phyloP scores from a whole-genome alignment of 1,140 invertebrate genomes.

The Cyrtorhinus lividipennis region DNA sequence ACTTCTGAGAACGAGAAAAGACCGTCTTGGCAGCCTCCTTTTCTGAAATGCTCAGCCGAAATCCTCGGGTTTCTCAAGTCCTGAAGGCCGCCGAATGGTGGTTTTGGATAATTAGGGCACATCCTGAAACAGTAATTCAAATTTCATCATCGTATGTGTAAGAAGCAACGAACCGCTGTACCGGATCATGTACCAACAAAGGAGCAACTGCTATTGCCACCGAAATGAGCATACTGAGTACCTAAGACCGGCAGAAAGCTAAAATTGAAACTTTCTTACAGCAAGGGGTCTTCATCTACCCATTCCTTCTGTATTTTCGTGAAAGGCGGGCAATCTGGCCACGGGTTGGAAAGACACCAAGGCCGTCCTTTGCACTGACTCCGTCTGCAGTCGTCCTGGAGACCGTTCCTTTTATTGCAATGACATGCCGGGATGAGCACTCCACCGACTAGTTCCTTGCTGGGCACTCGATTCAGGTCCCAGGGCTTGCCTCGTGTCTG shows the following conservation, averaged over 20 bases:
- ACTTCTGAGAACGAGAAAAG: neutral
- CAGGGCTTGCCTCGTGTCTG: conserved; percentile 14
- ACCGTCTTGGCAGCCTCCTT: neutral
- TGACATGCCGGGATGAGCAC: conserved; percentile 51
- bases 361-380: conserved; percentile 49
- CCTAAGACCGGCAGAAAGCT: too few relatives aligned
- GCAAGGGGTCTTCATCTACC: conserved; percentile 1
- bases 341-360: conserved; percentile 46
- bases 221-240: too few relatives aligned
- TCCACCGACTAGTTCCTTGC: conserved; percentile 47
- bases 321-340: conserved; percentile 44
- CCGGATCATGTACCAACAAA: too few relatives aligned
- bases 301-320: conserved; percentile 5
- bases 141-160: too few relatives aligned
- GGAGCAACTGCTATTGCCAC: too few relatives aligned
- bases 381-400: conserved; percentile 55
- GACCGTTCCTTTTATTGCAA: conserved; percentile 54
- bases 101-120: neutral
- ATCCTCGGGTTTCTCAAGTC: neutral
- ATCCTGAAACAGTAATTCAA: neutral
- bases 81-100: neutral
- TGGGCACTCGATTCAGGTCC: conserved; percentile 35
- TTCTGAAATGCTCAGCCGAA: neutral
- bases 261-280: too few relatives aligned
- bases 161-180: too few relatives aligned